Evolutionary conservation across 2,113 vertebrate species (phyloP).

Genomic region (Naja naja): DNA sequence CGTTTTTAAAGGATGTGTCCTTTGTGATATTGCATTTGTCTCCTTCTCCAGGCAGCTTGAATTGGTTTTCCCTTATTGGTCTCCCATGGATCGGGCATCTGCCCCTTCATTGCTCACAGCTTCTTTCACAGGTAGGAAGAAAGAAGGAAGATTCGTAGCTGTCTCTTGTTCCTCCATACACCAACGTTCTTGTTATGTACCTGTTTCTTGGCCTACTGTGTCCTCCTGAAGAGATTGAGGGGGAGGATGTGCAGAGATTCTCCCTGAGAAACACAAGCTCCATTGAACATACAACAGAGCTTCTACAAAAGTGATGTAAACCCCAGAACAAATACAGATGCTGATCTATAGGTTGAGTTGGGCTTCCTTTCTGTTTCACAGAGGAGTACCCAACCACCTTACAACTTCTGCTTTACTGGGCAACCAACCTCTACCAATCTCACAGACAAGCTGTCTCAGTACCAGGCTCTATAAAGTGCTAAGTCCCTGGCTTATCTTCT

Average conservation of each 20-base stretch:
- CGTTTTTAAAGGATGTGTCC: background rate
- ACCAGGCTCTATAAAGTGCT: background rate
- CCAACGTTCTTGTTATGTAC: background rate
- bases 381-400: background rate
- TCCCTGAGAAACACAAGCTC: background rate
- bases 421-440: background rate
- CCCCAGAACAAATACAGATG: background rate
- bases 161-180: background rate
- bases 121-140: background rate
- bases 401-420: background rate
- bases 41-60: background rate
- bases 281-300: background rate
- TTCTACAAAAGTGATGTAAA: background rate
- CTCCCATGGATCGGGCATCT: background rate
- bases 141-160: background rate
- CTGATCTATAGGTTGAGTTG: background rate
- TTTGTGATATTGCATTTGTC: background rate
- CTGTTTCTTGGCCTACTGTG: background rate
- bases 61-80: background rate
- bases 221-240: background rate
- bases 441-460: background rate
- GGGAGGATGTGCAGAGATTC: background rate
- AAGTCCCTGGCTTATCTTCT: background rate
- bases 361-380: background rate
- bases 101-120: background rate